Evolutionary conservation across 2,888 invertebrate species (phyloP), one percentile per base, ranked within the genome.

Genomic region (Lithophane semibrunnea): DNA sequence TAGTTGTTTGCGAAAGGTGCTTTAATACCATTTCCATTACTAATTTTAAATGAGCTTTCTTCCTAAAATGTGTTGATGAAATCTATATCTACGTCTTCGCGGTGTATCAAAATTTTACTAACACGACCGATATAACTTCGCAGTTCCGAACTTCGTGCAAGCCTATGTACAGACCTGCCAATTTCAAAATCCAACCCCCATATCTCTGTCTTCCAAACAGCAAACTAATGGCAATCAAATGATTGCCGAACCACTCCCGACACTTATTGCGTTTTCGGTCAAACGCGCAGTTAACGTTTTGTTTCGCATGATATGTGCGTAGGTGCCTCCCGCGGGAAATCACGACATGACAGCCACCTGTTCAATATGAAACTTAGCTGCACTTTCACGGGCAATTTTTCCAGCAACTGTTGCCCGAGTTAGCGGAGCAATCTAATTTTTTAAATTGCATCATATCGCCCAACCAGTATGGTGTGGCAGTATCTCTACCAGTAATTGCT

Each of bases 281-380:
- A 75, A 77, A 77, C 71, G 75, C 64, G 64, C 61, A 61, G 44
- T 65, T 73, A 68, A 61, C 74, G 66, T 77, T 82, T 80, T 70
- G 77, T 84, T 75, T 72, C 69, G 71, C 84, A 85, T 82, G 77
- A 86, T 80, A 72, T 75, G 81, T 80, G 80, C 80, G 77, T 83
- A 79, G 79, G 85, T 72, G 77, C 66, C 77, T 75, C 89, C 90
- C 90, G 75, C 83, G 88, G 93, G 92, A 93, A 92, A 93, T 93
- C 91, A 91, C 84, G 78, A 76, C 84, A 88, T 88, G 90, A 84
- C 87, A 86, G 73, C 85, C 89, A 89, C 88, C 79, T 87, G 83
- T 88, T 85, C 87, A 77, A 87, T 71, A 80, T 71, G 0, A 18
- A 54, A 5, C 77, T 56, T 52, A 37, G 24, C 21, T 56, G 29